Evolutionary conservation across 2,797 vertebrate species (phyloP).

Genomic region (Aldrovandia affinis): DNA sequence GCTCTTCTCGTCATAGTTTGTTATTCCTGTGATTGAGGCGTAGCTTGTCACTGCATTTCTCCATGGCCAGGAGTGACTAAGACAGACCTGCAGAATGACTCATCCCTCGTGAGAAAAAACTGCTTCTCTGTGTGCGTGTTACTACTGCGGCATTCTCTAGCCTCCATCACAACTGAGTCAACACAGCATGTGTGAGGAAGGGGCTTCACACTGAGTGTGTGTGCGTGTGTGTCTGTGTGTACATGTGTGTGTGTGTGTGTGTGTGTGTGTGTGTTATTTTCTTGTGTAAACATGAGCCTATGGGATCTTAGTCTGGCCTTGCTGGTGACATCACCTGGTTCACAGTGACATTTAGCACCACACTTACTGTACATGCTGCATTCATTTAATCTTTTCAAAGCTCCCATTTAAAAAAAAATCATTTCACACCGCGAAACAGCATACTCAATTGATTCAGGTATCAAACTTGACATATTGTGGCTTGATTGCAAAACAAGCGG

Average conservation of each 20-base stretch:
- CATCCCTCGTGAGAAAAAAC: too few species aligned
- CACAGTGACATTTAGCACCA: background rate
- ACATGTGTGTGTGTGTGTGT: background rate
- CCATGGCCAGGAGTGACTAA: too few species aligned
- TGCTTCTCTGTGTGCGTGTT: background rate
- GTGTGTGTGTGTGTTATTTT: background rate
- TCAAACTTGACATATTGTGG: background rate
- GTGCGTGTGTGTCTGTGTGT: background rate
- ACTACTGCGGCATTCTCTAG: too few species aligned
- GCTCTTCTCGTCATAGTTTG: too few species aligned
- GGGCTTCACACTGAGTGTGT: background rate
- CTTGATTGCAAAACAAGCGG: too few species aligned
- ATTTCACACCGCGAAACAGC: background rate
- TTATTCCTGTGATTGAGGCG: too few species aligned
- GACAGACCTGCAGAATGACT: too few species aligned
- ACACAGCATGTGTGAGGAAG: background rate
- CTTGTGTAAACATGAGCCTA: background rate
- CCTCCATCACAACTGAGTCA: too few species aligned
- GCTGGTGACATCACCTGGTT: background rate
- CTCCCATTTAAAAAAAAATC: too few species aligned
- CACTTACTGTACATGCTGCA: background rate
- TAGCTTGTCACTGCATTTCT: too few species aligned
- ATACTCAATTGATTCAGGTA: background rate
- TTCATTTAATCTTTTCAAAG: background rate
- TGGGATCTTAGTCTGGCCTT: background rate